Evolutionary conservation across 2,888 invertebrate genomes (phyloP).

Genomic region (Idaea aversata): DNA sequence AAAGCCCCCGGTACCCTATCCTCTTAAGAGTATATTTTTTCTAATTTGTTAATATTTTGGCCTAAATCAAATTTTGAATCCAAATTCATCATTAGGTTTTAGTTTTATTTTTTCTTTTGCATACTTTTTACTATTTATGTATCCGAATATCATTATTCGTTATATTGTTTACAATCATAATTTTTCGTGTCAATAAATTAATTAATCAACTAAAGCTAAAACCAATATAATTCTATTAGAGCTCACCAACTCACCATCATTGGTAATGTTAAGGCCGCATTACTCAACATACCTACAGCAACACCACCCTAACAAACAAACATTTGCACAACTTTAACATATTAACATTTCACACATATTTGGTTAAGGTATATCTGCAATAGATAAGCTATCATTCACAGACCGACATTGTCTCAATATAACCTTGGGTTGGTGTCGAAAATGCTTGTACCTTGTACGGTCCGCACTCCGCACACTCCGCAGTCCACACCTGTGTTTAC

Average conservation of each 20-base stretch:
- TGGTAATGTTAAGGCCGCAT: background rate
- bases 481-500: constrained; percentile 61
- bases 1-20: too few species aligned
- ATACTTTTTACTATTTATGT: too few species aligned
- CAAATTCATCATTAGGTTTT: too few species aligned
- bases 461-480: constrained; percentile 49
- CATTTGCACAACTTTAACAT: constrained; percentile 27
- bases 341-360: constrained; percentile 33
- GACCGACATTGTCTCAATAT: constrained; percentile 36
- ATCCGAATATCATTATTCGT: too few species aligned
- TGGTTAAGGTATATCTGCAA: constrained; percentile 32
- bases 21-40: too few species aligned
- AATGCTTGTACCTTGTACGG: constrained; percentile 33
- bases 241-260: background rate
- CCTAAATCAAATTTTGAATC: too few species aligned
- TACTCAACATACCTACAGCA: background rate
- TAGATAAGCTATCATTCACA: constrained; percentile 38
- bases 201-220: too few species aligned
- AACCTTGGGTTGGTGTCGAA: constrained; percentile 62
- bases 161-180: too few species aligned
- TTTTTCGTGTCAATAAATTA: too few species aligned
- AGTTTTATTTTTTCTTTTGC: too few species aligned
- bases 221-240: background rate
- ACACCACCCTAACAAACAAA: constrained; percentile 31
- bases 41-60: too few species aligned